Evolutionary conservation across 2,888 invertebrate genomes (phyloP).

Genomic region (Lasioglossum leucozonium): DNA sequence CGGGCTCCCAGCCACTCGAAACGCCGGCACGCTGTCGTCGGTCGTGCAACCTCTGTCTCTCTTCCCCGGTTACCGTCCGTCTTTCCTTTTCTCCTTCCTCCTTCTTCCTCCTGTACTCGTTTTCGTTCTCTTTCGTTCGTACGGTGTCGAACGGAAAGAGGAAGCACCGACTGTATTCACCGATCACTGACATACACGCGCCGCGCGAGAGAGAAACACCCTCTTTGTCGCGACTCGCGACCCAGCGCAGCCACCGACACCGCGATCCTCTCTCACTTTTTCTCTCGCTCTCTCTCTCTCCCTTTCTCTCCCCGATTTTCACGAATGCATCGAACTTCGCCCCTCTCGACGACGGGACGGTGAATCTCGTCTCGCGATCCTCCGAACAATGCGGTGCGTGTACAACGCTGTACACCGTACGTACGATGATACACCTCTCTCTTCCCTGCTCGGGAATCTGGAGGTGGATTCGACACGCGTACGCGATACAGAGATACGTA

Average conservation of each 20-base stretch:
- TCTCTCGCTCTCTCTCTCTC: no score
- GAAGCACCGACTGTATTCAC: slow-evolving; percentile 25
- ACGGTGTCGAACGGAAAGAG: background rate
- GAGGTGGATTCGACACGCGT: background rate
- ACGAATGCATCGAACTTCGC: slow-evolving; percentile 48
- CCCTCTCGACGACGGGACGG: slow-evolving; percentile 8
- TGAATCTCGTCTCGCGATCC: background rate
- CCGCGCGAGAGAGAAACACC: slow-evolving; percentile 17
- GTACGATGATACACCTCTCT: background rate
- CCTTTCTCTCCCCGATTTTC: slow-evolving; percentile 43
- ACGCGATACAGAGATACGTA: background rate
- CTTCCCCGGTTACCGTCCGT: background rate
- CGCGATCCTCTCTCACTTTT: no score
- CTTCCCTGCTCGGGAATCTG: background rate
- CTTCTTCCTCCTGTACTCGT: background rate
- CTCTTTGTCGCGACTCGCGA: slow-evolving; percentile 13
- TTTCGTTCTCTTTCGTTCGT: background rate
- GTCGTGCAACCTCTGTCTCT: background rate
- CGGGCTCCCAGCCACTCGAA: slow-evolving; percentile 39
- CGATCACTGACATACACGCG: slow-evolving; percentile 34
- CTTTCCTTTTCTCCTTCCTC: background rate
- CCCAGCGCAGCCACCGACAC: slow-evolving; percentile 10
- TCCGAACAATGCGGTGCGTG: background rate
- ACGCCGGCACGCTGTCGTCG: slow-evolving; percentile 49
- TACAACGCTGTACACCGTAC: background rate